Base-by-base conservation (phyloP, 2,797 vertebrate species). In the Menidia menidia region DNA sequence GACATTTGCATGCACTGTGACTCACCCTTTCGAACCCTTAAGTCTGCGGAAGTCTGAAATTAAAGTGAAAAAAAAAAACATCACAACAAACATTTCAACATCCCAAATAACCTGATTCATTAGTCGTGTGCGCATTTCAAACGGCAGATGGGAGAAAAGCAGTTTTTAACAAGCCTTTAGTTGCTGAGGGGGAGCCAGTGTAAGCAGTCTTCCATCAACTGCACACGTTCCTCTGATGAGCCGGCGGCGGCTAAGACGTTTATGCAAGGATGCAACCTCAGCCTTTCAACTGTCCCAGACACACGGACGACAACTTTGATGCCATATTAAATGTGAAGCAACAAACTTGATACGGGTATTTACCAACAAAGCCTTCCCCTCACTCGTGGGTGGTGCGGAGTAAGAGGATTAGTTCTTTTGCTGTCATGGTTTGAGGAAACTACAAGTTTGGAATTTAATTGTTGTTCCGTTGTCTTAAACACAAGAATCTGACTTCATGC, bases 391-490 rank as follows among this genome's bases (percentile, higher is more conserved):
- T 68, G 70, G 80, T 75, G 87, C 63, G 77, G 63, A 85, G 82
- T 94, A 94, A 95, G 93, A 94, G 94, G 94, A 95, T 95, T 94
- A 94, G 71, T 16, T 73, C 67, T 58, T 84, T 60, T 87, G 64
- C 82, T 92, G 85, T 91, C 88, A 89, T 84, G 84, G 73, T 88
- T 89, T 80, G 85, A 73, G 65, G 71, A 80, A 73, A 81, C 65
- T 64, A 58, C 76, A 77, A 88, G 85, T 90, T 91, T 83, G 75
- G 57, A 52, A 80, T 91, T 81, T 93, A 94, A 92, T 94, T 93
- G 90, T 93, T 93, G 88, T 89, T 92, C 73, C 63, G 52, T 87
- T 78, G 84, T 86, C 68, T 82, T 77, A 71, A 84, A 77, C 71
- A 80, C 52, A 73, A 69, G 68, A 64, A 53, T 79, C 30, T 78